Evolutionary conservation across 2,888 invertebrate genomes (phyloP), one percentile per base, ranked within the genome.

Genomic region (Chrysolina oricalcia): DNA sequence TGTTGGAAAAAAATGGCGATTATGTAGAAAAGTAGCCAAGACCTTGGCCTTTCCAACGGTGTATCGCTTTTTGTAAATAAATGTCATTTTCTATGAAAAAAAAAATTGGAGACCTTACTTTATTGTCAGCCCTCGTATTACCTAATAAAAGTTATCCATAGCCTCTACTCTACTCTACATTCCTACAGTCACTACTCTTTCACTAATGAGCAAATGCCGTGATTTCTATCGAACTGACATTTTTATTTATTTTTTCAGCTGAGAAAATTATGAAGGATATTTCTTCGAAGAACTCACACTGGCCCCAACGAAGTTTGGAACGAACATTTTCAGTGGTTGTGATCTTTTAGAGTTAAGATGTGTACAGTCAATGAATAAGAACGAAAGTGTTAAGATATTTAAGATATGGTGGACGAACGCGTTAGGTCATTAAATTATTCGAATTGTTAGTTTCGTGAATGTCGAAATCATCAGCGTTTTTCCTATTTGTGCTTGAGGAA

Each of bases 321-420:
- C 70, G 43, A 62, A 75, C 75, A 74, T 76, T 75, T 70, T 75
- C 74, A 77, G 79, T 79, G 77, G 75, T 78, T 80, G 80, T 80
- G 80, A 80, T 80, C 74, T 66, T 70, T 77, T 75, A 72, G 73
- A 70, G 66, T 72, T 73, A 78, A 71, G 75, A 74, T 76, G 75
- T 76, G 80, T 80, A 78, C 72, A 79, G 75, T 68, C 41, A 43
- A 64, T 50, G 63, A 48, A 65, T 59, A 74, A 59, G 27, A 27
- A 59, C 27, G n/a, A 35, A 23, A 59, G 59, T 59, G 10, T 59
- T 59, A n/a, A 27, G 10, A 59, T 59, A 27, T 35, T 59, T 4
- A n/a, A n/a, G 59, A 59, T 19, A 19, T 59, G 59, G 15, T 27
- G 59, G 35, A 59, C 59, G 15, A 59, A 13, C 13, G 35, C 53